Percentiles rank a stretch among this genome's conserved stretches.
These are phyloP conservation scores for Crotophaga sulcirostris DNA, from an alignment of 2,113 vertebrate genomes.

Conservation along the genomic window DNA sequence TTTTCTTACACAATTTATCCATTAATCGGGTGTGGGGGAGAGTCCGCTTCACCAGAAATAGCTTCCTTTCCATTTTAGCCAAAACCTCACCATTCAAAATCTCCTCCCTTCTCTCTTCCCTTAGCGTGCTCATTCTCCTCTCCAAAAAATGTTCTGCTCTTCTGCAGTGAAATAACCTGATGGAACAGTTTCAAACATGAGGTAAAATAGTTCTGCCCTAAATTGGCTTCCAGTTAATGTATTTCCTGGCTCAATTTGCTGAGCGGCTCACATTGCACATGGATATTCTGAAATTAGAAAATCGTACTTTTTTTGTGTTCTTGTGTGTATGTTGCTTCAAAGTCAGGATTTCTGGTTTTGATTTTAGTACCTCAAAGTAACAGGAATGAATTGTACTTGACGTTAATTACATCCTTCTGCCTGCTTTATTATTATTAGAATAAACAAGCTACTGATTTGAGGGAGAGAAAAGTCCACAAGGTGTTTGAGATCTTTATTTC, in stretches of 20 bases:
- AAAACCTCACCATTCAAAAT: background rate
- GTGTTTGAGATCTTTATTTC: slow-evolving; percentile 64
- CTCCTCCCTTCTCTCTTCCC: background rate
- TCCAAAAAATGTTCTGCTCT: background rate
- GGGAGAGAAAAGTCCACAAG: slow-evolving; percentile 25
- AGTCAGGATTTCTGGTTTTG: slow-evolving; percentile 55
- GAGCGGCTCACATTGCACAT: background rate
- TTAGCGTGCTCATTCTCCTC: background rate
- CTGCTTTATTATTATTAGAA: slow-evolving; percentile 65
- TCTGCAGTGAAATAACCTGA: slow-evolving; percentile 9
- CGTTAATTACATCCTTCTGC: slow-evolving; percentile 61
- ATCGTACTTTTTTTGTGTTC: background rate
- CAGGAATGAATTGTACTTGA: slow-evolving; percentile 52
- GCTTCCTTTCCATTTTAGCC: slow-evolving; percentile 17
- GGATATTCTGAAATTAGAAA: slow-evolving; percentile 33
- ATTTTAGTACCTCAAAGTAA: slow-evolving; percentile 53
- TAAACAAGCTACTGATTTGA: slow-evolving; percentile 60
- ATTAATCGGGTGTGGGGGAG: slow-evolving; percentile 21
- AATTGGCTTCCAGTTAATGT: slow-evolving; percentile 32
- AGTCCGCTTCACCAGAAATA: slow-evolving; percentile 18
- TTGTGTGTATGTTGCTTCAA: slow-evolving; percentile 1
- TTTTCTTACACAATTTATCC: slow-evolving; percentile 43
- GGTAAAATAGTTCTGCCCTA: slow-evolving; percentile 34
- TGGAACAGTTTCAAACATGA: slow-evolving; percentile 12
- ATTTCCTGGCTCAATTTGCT: slow-evolving; percentile 35